Evolutionary conservation across 2,113 vertebrate genomes (phyloP).

Genomic region (Pristiophorus japonicus): DNA sequence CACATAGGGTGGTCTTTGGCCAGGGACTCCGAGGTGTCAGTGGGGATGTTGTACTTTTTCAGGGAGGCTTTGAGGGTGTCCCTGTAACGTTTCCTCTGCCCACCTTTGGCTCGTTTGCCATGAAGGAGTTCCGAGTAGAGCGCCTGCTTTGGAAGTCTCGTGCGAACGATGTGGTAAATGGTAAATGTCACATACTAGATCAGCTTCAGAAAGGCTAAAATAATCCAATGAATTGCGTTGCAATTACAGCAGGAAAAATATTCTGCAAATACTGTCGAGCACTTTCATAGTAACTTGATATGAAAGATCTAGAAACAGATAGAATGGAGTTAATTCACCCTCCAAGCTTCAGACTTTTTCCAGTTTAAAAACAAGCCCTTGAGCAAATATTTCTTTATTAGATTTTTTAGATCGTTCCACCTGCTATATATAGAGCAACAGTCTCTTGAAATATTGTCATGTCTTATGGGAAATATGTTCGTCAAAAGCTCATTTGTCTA

Average conservation of each 20-base stretch:
- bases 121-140: too few species aligned
- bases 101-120: too few species aligned
- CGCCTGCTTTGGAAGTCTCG: too few species aligned
- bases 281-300: background rate
- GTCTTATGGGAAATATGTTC: background rate
- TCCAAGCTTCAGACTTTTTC: background rate
- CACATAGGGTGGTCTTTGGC: too few species aligned
- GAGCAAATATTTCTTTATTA: background rate
- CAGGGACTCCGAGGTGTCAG: too few species aligned
- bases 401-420: background rate
- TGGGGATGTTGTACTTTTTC: too few species aligned
- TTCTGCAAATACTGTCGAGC: background rate
- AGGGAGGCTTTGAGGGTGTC: too few species aligned
- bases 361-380: background rate
- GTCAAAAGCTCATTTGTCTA: too few species aligned
- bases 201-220: background rate
- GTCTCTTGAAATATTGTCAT: background rate
- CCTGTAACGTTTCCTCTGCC: too few species aligned
- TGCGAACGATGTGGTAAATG: too few species aligned
- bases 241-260: background rate
- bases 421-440: background rate
- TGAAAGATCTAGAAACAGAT: background rate
- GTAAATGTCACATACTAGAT: background rate
- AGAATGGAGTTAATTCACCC: background rate
- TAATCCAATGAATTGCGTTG: background rate